These are phyloP conservation scores for Drosophila ananassae DNA, from an alignment of 1,140 invertebrate species.

Conservation along the genomic window DNA sequence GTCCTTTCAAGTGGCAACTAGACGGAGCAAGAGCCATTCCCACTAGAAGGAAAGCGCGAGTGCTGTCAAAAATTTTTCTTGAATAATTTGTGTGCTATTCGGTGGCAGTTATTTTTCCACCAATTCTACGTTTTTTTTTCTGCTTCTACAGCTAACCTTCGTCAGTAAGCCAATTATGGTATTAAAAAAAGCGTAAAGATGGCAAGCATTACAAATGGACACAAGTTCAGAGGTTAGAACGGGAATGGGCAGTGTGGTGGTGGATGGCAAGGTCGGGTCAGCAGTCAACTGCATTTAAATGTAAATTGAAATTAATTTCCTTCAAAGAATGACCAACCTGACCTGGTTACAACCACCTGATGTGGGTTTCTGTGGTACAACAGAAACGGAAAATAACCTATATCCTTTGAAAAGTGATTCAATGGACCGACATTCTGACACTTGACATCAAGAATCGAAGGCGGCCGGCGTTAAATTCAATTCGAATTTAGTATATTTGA, in stretches of 20 bases:
- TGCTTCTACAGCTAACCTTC: constrained; percentile 56
- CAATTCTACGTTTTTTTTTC: constrained; percentile 12
- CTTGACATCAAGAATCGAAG: constrained; percentile 31
- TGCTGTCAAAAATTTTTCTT: constrained; percentile 77
- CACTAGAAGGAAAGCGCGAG: constrained; percentile 44
- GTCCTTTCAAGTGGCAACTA: constrained; percentile 65
- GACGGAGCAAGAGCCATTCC: neutral
- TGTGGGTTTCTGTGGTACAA: constrained; percentile 46
- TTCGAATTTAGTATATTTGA: constrained; percentile 40
- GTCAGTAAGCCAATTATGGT: constrained; percentile 80
- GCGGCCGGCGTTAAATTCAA: constrained; percentile 33
- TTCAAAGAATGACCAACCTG: constrained; percentile 51
- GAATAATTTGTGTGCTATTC: constrained; percentile 74
- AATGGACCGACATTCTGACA: constrained; percentile 42
- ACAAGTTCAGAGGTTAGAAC: constrained; percentile 20
- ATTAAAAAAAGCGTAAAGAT: constrained; percentile 66
- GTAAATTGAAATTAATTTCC: constrained; percentile 81
- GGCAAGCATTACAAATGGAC: constrained; percentile 59
- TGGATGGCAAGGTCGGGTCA: constrained; percentile 68
- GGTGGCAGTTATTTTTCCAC: constrained; percentile 25
- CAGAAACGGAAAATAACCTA: neutral
- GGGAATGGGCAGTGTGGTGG: neutral
- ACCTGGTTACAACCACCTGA: constrained; percentile 52
- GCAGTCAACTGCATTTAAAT: constrained; percentile 74
- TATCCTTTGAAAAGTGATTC: neutral